phyloP scores from a whole-genome alignment of 2,888 invertebrate species.

The Chouioia cunea region DNA sequence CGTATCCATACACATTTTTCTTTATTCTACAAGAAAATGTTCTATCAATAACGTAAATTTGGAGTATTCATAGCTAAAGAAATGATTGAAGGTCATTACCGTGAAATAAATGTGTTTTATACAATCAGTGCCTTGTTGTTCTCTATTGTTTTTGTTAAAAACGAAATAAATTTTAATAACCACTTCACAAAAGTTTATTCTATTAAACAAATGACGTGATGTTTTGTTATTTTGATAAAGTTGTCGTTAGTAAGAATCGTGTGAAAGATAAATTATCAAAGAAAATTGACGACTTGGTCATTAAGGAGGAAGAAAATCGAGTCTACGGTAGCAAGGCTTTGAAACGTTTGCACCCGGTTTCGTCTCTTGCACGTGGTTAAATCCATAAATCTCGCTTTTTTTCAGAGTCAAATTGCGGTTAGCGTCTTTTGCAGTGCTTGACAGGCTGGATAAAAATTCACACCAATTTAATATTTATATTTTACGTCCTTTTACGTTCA shows the following conservation, averaged over 20 bases:
- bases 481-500: neutral
- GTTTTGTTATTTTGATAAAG: slow-evolving; percentile 24
- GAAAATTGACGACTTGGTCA: slow-evolving; percentile 35
- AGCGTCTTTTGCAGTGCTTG: slow-evolving; percentile 1
- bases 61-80: no score
- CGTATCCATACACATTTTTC: no score
- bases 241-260: slow-evolving; percentile 18
- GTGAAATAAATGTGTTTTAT: no score
- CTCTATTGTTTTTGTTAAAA: no score
- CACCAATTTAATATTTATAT: slow-evolving; percentile 7
- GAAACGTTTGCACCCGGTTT: slow-evolving; percentile 6
- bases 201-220: slow-evolving; percentile 20
- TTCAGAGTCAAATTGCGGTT: neutral
- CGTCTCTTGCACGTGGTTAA: slow-evolving; percentile 9
- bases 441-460: slow-evolving; percentile 19
- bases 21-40: no score
- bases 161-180: no score
- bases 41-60: no score
- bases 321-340: neutral
- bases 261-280: slow-evolving; percentile 29
- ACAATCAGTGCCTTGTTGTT: no score
- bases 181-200: neutral
- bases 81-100: no score
- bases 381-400: slow-evolving; percentile 22
- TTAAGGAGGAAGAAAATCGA: slow-evolving; percentile 36